These are phyloP conservation scores for Sorex maritimensis DNA, from an alignment of 2,797 vertebrate genomes.

Conservation along the genomic window DNA sequence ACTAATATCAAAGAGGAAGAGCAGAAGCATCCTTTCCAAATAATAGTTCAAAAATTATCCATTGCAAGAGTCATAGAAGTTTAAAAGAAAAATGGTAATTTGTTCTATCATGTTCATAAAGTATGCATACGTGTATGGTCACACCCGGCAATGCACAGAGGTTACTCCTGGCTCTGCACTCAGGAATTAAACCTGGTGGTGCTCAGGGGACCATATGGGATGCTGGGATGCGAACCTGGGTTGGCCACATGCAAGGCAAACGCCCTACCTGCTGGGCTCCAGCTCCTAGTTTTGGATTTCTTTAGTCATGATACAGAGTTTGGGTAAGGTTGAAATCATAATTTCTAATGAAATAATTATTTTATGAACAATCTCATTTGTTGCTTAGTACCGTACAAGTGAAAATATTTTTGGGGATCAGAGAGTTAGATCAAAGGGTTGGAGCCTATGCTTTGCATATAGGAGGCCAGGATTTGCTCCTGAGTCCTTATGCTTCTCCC, in stretches of 20 bases:
- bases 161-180: too few relatives aligned
- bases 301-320: conserved; percentile 49
- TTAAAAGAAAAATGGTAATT: conserved; percentile 18
- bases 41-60: not conserved
- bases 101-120: not conserved
- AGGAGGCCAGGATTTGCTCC: too few relatives aligned
- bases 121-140: not conserved
- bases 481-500: too few relatives aligned
- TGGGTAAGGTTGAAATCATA: not conserved
- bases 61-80: not conserved
- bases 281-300: not conserved
- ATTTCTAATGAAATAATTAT: conserved; percentile 55
- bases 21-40: not conserved
- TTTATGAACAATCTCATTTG: conserved; percentile 22
- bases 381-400: conserved; percentile 20
- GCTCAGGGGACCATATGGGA: too few relatives aligned
- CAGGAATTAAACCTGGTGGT: too few relatives aligned
- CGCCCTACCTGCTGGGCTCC: too few relatives aligned
- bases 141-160: too few relatives aligned
- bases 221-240: too few relatives aligned
- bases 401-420: not conserved
- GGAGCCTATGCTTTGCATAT: too few relatives aligned
- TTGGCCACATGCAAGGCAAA: too few relatives aligned
- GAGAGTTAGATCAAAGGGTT: too few relatives aligned
- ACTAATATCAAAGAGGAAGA: not conserved